These are phyloP conservation scores for Anhinga anhinga DNA, from an alignment of 2,113 vertebrate species.

Conservation along the genomic window DNA sequence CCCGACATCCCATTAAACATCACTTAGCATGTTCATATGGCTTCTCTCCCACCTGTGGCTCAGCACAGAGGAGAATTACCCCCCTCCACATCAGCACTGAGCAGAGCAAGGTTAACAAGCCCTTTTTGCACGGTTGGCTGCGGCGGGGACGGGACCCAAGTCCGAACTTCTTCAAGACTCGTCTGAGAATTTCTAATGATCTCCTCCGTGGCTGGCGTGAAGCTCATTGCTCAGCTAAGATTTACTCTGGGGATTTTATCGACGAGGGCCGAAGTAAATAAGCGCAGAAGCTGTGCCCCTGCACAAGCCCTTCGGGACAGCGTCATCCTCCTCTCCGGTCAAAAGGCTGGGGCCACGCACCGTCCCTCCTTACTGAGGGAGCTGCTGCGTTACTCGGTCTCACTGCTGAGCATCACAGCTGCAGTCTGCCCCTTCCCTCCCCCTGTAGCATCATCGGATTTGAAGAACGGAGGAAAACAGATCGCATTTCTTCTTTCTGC, in stretches of 20 bases:
- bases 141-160: neutral
- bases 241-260: neutral
- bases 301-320: neutral
- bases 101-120: neutral
- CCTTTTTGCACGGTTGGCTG: fast-evolving
- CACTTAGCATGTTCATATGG: fast-evolving
- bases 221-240: neutral
- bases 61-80: neutral
- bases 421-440: neutral
- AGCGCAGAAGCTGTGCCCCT: neutral
- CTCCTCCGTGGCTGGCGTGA: fast-evolving
- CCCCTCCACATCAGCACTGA: neutral
- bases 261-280: neutral
- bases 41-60: neutral
- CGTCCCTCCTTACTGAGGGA: fast-evolving
- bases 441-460: fast-evolving
- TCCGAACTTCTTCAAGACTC: neutral
- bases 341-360: neutral
- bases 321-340: fast-evolving
- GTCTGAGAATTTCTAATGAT: neutral
- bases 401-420: fast-evolving
- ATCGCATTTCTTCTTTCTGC: fast-evolving
- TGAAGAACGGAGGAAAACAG: neutral
- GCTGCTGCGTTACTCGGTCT: fast-evolving
- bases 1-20: neutral